Evolutionary conservation across 2,888 invertebrate species (phyloP).

Genomic region (Drosophila anomalata): DNA sequence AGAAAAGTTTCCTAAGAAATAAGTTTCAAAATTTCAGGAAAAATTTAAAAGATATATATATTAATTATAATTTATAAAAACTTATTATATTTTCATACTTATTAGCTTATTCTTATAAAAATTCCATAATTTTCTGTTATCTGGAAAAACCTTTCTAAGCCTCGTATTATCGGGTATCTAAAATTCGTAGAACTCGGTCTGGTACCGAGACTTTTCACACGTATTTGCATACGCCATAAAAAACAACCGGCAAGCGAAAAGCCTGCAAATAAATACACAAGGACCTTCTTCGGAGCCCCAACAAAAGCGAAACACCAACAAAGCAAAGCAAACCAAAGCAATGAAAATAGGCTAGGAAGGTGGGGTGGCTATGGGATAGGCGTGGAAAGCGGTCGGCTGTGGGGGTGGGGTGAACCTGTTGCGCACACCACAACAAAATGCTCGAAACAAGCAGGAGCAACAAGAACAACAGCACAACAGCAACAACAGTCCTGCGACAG

Average conservation of each 20-base stretch:
- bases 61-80: too few species aligned
- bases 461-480: conserved; percentile 26
- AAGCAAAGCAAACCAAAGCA: conserved; percentile 40
- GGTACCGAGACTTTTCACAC: neutral
- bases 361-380: conserved; percentile 7
- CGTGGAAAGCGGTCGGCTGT: conserved; percentile 1
- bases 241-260: conserved; percentile 16
- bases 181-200: neutral
- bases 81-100: too few species aligned
- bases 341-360: conserved; percentile 24
- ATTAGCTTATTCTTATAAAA: too few species aligned
- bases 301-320: conserved; percentile 41
- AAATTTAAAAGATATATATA: too few species aligned
- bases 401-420: conserved; percentile 60
- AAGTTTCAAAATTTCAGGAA: too few species aligned
- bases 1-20: too few species aligned
- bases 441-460: conserved; percentile 56
- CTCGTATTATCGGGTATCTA: neutral
- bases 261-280: conserved; percentile 64
- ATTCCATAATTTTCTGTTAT: too few species aligned
- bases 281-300: conserved; percentile 20
- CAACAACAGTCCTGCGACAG: conserved; percentile 45
- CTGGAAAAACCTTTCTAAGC: neutral
- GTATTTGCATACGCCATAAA: conserved; percentile 62
- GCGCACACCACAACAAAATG: conserved; percentile 56